phyloP scores from a whole-genome alignment of 1,140 invertebrate species.

The Pogonomyrmex barbatus region DNA sequence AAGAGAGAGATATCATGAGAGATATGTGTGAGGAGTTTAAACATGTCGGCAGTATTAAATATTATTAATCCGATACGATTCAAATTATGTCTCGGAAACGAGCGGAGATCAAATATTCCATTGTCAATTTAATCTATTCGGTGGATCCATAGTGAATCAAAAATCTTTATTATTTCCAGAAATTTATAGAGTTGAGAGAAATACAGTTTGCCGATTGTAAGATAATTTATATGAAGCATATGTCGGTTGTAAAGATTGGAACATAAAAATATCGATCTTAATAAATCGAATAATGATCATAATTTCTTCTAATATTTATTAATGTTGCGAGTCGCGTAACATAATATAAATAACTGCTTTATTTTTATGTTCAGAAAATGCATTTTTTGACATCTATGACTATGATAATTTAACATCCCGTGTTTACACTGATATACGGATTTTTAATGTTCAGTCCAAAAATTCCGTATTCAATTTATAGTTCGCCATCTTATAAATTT shows the following conservation, averaged over 20 bases:
- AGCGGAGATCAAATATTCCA: background rate
- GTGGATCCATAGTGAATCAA: background rate
- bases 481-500: too few species aligned
- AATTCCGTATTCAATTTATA: too few species aligned
- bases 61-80: background rate
- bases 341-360: too few species aligned
- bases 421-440: too few species aligned
- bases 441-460: too few species aligned
- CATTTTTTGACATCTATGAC: too few species aligned
- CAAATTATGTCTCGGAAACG: background rate
- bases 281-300: too few species aligned
- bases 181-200: background rate
- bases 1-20: background rate
- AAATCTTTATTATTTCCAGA: background rate
- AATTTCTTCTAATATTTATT: too few species aligned
- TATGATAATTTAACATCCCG: too few species aligned
- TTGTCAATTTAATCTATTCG: background rate
- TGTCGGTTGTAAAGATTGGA: background rate
- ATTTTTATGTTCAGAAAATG: too few species aligned
- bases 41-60: background rate
- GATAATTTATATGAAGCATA: too few species aligned
- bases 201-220: background rate
- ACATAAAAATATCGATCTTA: background rate
- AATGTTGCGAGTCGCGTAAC: too few species aligned
- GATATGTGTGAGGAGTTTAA: slow-evolving; percentile 12